phyloP scores from a whole-genome alignment of 2,797 vertebrate genomes.

The Phoebastria nigripes region DNA sequence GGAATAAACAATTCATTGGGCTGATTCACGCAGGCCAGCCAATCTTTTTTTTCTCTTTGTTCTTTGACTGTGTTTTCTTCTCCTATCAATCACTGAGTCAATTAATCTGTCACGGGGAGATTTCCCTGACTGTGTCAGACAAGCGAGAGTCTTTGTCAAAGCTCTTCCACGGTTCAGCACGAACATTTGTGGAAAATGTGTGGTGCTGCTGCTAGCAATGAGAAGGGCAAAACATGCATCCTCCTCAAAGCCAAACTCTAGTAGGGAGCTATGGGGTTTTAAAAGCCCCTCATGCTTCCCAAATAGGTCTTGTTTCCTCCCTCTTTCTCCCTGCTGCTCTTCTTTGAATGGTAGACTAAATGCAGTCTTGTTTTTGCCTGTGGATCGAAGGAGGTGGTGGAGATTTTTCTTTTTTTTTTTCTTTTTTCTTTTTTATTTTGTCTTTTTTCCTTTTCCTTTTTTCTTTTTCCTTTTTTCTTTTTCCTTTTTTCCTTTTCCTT shows the following conservation, averaged over 20 bases:
- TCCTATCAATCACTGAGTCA: background rate
- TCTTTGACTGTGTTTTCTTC: background rate
- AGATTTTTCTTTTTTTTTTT: too few species aligned
- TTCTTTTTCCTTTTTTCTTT: too few species aligned
- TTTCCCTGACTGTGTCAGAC: background rate
- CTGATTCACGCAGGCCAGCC: background rate
- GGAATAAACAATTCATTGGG: background rate
- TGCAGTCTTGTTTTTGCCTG: background rate
- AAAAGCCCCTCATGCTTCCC: background rate
- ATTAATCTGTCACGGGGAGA: background rate
- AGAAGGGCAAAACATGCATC: background rate
- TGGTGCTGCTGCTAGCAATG: background rate
- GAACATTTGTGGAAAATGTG: background rate
- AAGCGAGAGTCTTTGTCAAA: background rate
- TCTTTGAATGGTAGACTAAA: background rate
- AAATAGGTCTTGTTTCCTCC: background rate
- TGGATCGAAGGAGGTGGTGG: background rate
- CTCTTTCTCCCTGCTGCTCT: background rate
- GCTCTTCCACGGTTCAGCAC: background rate
- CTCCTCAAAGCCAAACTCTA: background rate
- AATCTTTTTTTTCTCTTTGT: background rate
- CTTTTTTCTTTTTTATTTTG: too few species aligned
- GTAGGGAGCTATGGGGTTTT: background rate
- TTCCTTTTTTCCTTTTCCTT: too few species aligned
- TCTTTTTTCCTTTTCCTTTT: too few species aligned